Base-by-base conservation (phyloP, 2,797 vertebrate genomes). In the Fundulus diaphanus region DNA sequence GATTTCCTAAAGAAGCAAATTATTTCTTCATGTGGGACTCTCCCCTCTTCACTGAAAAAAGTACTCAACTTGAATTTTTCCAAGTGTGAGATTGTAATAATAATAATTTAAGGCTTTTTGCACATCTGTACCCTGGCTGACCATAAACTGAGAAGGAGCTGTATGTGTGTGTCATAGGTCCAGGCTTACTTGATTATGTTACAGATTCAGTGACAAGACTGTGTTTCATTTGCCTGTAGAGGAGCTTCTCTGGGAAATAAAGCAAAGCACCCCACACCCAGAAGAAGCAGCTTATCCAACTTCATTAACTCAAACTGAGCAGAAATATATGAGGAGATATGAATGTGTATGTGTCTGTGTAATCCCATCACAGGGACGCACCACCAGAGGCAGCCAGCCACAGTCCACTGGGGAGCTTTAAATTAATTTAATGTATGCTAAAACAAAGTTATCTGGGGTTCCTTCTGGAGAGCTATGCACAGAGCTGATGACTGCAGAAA, bases 351-450 rank as follows among this genome's bases (percentile, higher is more conserved):
- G 68, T 76, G 63, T 83, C 56, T 72, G 54, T 57, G 44, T 48
- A 66, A 70, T 89, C 73, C 44, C 79, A 87, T 94, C 87, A 93
- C 91, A 90, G 89, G 91, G 87, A 86, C 69, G 57, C 46, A 27
- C 86, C 87, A 80, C 73, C 81, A 48, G 86, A 78, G 85, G 77
- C 65, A 83, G 72, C n/a, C 44, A 78, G 80, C 92, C 76, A 31
- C 70, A 54, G 82, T 89, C 85, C 46, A 48, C 76, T 79, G 86
- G 80, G 37, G 37, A 79, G 82, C 80, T 87, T 49, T 78, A 27
- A 82, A 70, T 80, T 85, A 92, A 89, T 88, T 78, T 76, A 65
- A 84, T 78, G 79, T 84, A 90, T 82, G 51, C 77, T 42, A 78
- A 87, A 72, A 73, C 33, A 80, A 63, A 81, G 81, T 89, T 78